Conservation (phyloP, 1,140 invertebrate genomes). For the Cyrtorhinus lividipennis region DNA sequence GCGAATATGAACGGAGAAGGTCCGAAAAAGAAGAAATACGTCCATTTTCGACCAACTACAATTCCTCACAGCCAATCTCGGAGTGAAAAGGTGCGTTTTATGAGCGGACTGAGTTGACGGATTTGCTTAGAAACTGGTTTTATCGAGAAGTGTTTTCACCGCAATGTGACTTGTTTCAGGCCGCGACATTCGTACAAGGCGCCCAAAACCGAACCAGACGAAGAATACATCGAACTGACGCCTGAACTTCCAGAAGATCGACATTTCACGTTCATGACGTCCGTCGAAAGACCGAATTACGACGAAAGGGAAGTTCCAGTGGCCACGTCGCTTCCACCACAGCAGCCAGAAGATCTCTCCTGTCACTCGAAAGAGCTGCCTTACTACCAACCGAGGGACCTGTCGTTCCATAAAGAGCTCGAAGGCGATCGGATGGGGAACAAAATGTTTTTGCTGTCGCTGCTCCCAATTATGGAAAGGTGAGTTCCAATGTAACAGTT, state of each 20-base stretch:
- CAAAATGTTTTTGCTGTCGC: conserved; percentile 4
- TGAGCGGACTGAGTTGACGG: too few relatives aligned
- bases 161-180: not conserved
- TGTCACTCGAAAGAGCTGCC: not conserved
- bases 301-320: not conserved
- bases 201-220: not conserved
- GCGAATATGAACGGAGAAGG: conserved; percentile 6
- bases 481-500: too few relatives aligned
- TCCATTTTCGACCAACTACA: conserved; percentile 10
- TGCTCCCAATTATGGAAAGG: conserved; percentile 5
- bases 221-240: not conserved
- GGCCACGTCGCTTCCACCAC: not conserved
- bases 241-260: not conserved
- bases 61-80: conserved; percentile 10
- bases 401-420: conserved; percentile 2
- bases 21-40: conserved; percentile 14
- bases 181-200: not conserved
- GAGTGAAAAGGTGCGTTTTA: conserved; percentile 1
- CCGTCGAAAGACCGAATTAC: not conserved
- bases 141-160: too few relatives aligned
- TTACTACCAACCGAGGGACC: not conserved
- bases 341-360: not conserved
- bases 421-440: conserved; percentile 12
- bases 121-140: too few relatives aligned
- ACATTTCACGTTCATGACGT: not conserved